phyloP scores from a whole-genome alignment of 2,797 vertebrate genomes.

The Parauchenoglanis punctatus region DNA sequence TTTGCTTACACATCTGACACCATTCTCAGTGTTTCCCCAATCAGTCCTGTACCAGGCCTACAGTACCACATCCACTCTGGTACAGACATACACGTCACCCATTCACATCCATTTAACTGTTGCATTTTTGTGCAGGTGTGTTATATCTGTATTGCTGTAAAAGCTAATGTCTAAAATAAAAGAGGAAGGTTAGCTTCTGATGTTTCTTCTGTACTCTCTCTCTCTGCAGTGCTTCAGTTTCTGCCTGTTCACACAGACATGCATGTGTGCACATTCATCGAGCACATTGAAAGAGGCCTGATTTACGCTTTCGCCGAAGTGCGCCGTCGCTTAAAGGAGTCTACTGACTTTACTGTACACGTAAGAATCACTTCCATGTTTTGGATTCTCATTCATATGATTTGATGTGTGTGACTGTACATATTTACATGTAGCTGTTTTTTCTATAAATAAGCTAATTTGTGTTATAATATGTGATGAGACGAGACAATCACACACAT shows the following conservation, averaged over 20 bases:
- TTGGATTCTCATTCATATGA: background rate
- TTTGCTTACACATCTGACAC: slow-evolving; percentile 72
- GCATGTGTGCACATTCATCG: slow-evolving; percentile 89
- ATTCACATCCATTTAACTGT: slow-evolving; percentile 5
- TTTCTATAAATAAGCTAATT: background rate
- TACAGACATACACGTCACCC: slow-evolving; percentile 63
- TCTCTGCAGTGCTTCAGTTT: slow-evolving; percentile 90
- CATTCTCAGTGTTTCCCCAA: slow-evolving; percentile 83
- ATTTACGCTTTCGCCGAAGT: slow-evolving; percentile 86
- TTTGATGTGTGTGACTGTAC: background rate
- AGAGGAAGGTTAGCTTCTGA: background rate
- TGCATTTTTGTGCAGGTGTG: background rate
- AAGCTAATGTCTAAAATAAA: background rate
- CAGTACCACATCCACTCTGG: slow-evolving; percentile 93
- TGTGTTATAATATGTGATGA: background rate
- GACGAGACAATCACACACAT: background rate
- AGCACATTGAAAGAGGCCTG: slow-evolving; percentile 86
- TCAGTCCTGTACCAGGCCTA: slow-evolving; percentile 77
- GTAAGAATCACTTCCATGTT: slow-evolving; percentile 71
- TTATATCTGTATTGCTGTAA: background rate
- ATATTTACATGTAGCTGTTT: background rate
- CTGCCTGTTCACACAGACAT: slow-evolving; percentile 87
- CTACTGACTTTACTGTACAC: slow-evolving; percentile 88
- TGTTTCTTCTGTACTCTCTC: background rate
- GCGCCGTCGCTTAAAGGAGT: slow-evolving; percentile 77